Evolutionary conservation across 2,113 vertebrate genomes (phyloP), one percentile per base, ranked within the genome.

Genomic region (Ictalurus furcatus): DNA sequence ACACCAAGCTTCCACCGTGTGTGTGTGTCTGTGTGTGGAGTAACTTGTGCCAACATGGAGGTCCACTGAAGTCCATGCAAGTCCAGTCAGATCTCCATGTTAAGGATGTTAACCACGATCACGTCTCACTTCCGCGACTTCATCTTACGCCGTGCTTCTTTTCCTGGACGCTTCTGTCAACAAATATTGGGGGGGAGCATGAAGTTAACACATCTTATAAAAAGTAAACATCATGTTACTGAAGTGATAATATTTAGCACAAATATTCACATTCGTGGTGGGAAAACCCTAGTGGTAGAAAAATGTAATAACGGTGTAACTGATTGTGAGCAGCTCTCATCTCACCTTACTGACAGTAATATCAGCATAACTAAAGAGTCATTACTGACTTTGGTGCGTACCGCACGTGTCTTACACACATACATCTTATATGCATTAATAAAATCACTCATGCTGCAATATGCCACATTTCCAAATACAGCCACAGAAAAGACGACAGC

Each of bases 141-240:
- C 94, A 97, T 98, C 92, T 98, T 99, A 93, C 95, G 97, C 82
- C 98, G 95, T 14, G 94, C 92, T 40, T 95, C 95, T 92, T 99
- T 99, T 69, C 98, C 98, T 3, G 97, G 98, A 80, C 98, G 97
- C 93, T 98, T 99, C 98, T 99, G 94, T 0, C 93, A 93, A 90
- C 9, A 78, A 69, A 89, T 11, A n/a, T 34, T 4, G 1, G 8
- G 56, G 19, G 19, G n/a, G 7, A 25, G 23, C 21, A 14, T 9
- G 3, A 11, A 6, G 7, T 23, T 61, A 58, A 58, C 2, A 0
- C 13, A 58, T 58, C 16, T 58, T 58, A 17, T 17, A 14, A 58
- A 30, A 30, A 13, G 19, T 61, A 61, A 61, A 61, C 21, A 28
- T 65, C 25, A 2, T 65, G 28, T 13, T 30, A n/a, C 65, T 34